Evolutionary conservation across 2,113 vertebrate genomes (phyloP).

Genomic region (Calidris pugnax): DNA sequence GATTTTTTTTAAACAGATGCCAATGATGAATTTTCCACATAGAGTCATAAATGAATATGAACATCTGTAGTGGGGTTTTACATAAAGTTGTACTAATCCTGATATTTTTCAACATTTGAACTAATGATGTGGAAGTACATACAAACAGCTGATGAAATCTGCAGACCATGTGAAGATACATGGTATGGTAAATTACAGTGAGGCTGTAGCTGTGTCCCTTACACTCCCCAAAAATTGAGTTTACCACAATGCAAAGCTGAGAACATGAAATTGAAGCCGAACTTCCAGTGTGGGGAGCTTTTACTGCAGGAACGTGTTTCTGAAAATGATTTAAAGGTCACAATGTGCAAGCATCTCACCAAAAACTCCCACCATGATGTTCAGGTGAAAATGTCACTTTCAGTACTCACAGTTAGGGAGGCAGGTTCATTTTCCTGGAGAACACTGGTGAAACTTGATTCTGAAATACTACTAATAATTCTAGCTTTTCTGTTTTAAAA

Average conservation of each 20-base stretch:
- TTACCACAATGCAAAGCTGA: background rate
- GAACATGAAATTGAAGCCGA: background rate
- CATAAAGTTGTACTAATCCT: background rate
- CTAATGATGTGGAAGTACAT: background rate
- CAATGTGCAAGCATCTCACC: background rate
- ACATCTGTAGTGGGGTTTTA: background rate
- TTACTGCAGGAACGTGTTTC: background rate
- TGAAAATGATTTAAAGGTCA: background rate
- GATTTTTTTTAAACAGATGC: background rate
- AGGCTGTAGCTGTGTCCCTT: background rate
- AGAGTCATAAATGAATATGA: background rate
- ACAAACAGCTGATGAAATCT: background rate
- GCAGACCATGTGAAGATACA: background rate
- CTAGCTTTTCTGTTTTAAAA: background rate
- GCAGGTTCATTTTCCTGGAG: background rate
- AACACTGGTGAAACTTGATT: background rate
- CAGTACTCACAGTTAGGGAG: background rate
- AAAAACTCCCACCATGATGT: background rate
- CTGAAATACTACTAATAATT: background rate
- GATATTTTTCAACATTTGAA: background rate
- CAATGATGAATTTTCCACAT: background rate
- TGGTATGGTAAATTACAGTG: background rate
- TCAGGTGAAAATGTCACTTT: background rate
- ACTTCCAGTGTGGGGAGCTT: background rate
- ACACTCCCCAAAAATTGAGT: background rate